These are phyloP conservation scores for Dicroscelio sp. DNA, from an alignment of 2,888 invertebrate genomes.

Conservation along the genomic window DNA sequence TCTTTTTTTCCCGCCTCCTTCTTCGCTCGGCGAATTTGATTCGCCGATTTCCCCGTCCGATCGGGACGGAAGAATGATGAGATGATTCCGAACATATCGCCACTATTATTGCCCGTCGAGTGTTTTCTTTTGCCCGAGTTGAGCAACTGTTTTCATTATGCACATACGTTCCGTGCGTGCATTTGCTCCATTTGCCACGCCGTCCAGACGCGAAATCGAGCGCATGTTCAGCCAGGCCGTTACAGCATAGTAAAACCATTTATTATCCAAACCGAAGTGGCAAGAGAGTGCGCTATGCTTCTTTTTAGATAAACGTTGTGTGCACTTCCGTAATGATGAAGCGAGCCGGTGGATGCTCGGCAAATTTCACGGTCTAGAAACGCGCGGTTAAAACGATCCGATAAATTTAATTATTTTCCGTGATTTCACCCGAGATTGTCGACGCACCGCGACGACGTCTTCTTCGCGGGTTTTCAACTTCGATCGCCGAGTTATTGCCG, in stretches of 20 bases:
- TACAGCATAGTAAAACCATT: constrained; percentile 79
- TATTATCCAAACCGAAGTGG: constrained; percentile 80
- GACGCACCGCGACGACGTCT: constrained; percentile 48
- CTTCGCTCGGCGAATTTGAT: constrained; percentile 45
- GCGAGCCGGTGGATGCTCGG: constrained; percentile 73
- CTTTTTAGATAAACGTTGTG: constrained; percentile 81
- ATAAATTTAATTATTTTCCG: constrained; percentile 80
- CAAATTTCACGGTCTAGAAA: constrained; percentile 82
- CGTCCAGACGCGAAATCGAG: constrained; percentile 81
- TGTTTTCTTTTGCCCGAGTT: constrained; percentile 71
- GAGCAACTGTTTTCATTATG: constrained; percentile 80
- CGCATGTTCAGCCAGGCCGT: constrained; percentile 78
- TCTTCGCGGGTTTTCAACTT: neutral
- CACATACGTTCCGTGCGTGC: constrained; percentile 80
- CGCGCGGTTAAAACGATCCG: constrained; percentile 72
- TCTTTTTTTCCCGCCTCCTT: too few species aligned
- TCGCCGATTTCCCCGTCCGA: too few species aligned
- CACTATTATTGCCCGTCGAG: constrained; percentile 67
- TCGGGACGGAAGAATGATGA: constrained; percentile 51
- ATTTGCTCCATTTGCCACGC: constrained; percentile 80
- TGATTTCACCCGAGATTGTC: constrained; percentile 77
- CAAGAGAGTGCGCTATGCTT: constrained; percentile 76
- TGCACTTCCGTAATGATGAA: constrained; percentile 81
- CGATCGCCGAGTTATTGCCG: too few species aligned
- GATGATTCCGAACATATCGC: constrained; percentile 69